Conservation (phyloP, 2,797 vertebrate genomes). For the Chelon auratus region DNA sequence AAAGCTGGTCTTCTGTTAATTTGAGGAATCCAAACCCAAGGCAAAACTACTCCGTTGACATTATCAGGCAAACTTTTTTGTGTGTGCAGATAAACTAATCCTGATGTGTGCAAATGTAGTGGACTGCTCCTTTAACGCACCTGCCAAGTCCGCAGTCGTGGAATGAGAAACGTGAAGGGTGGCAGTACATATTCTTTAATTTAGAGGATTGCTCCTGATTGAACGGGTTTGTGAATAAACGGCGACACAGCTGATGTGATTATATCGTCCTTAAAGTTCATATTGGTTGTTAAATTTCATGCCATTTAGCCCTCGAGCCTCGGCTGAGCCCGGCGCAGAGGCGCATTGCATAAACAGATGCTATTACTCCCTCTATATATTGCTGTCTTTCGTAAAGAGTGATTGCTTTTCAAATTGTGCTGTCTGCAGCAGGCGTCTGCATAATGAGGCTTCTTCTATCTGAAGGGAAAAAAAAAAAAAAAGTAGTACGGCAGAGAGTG, state of each 20-base stretch:
- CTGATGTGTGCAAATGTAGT: not conserved
- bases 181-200: not conserved
- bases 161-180: not conserved
- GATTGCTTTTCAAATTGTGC: slow-evolving; percentile 73
- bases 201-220: slow-evolving; percentile 8
- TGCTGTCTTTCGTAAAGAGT: slow-evolving; percentile 63
- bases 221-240: slow-evolving; percentile 3
- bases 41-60: not conserved
- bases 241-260: slow-evolving; percentile 22
- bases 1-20: not conserved
- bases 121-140: not conserved
- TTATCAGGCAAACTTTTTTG: not conserved
- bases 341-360: slow-evolving; percentile 32
- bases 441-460: slow-evolving; percentile 65
- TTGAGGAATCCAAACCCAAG: not conserved
- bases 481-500: slow-evolving; percentile 42
- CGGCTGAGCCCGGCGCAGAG: slow-evolving; percentile 20
- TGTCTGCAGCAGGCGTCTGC: slow-evolving; percentile 62
- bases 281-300: slow-evolving; percentile 40
- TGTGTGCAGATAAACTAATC: not conserved
- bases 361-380: slow-evolving; percentile 44
- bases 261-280: slow-evolving; percentile 40
- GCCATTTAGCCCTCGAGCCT: slow-evolving; percentile 26
- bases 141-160: too few relatives aligned
- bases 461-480: slow-evolving; percentile 32